Evolutionary conservation across 2,797 vertebrate species (phyloP), one percentile per base, ranked within the genome.

Genomic region (Clarias laeviceps): DNA sequence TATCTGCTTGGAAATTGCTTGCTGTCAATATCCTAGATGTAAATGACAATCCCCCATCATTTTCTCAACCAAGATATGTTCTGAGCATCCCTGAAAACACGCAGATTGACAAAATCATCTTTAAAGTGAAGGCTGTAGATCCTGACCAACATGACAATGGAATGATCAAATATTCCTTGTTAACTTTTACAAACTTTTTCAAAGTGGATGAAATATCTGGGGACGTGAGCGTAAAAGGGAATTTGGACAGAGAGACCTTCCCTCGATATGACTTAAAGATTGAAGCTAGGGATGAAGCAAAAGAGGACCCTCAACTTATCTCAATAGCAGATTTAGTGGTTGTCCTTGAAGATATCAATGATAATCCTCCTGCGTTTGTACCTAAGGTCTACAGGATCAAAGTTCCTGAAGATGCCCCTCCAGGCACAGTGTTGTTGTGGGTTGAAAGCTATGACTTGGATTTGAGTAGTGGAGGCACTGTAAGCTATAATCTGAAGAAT

Each of bases 21-120:
- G 97, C 96, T 0, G 95, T 99, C 83, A 97, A 96, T 37, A 91
- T 99, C 84, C 86, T 96, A 89, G 98, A 99, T 89, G 93, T 94
- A 87, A 99, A 99, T 29, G 98, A 99, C 89, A 97, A 97, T 18
- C 91, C 94, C 4, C 98, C 98, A n/a, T 88, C 90, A 82, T 99
- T 99, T 86, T 91, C 96, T 80, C 96, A 96, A 45, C 93, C 94
- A 32, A 95, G 94, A 66, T 98, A 97, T 83, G 96, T 97, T 88
- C 83, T 97, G 70, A 91, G 64, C 0, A 89, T 98, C 89, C 93
- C 95, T 24, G 98, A 99, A 91, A 95, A 97, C 87, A 92, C 94
- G 40, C 94, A 95, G 66, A 45, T 91, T 11, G 96, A 96, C 66
- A 94, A 95, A 7, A 93, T 93, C 34, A 84, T 99, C 73, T 95